These are phyloP conservation scores for Zaprionus nigranus DNA, from an alignment of 1,140 invertebrate genomes.

Conservation along the genomic window DNA sequence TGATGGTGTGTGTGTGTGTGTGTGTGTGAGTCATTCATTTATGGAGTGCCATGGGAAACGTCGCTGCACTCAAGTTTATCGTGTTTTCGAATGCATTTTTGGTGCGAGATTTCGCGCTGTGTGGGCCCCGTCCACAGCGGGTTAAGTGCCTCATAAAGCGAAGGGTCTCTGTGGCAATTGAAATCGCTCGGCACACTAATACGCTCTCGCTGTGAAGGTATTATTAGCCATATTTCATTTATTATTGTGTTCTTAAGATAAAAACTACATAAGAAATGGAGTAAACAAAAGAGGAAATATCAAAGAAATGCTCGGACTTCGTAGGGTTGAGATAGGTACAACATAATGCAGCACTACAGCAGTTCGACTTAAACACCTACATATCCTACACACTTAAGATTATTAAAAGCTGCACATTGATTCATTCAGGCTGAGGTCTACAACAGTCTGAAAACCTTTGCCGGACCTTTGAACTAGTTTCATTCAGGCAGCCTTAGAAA, in stretches of 20 bases:
- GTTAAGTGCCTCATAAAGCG: conserved; percentile 44
- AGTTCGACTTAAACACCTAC: no score
- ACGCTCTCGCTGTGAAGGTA: neutral
- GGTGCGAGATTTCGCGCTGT: conserved; percentile 66
- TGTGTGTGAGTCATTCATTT: conserved; percentile 30
- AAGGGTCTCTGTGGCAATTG: conserved; percentile 39
- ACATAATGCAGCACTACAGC: neutral
- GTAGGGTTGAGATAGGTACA: neutral
- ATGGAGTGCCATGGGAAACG: conserved; percentile 33
- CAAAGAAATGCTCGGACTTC: neutral
- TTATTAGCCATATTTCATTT: conserved; percentile 4
- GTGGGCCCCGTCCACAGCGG: conserved; percentile 38
- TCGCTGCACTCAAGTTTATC: conserved; percentile 29
- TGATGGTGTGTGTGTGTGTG: conserved; percentile 17
- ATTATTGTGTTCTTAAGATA: conserved; percentile 2
- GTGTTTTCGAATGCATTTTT: conserved; percentile 52
- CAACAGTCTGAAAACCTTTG: neutral
- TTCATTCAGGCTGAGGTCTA: neutral
- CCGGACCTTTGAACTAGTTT: conserved; percentile 41
- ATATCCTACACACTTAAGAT: neutral
- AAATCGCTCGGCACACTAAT: conserved; percentile 28
- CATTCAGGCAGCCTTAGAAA: conserved; percentile 45
- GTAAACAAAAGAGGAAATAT: neutral
- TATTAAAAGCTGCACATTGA: neutral
- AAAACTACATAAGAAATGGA: neutral